Evolutionary conservation across 2,113 vertebrate species (phyloP).

Genomic region (Natator depressus): DNA sequence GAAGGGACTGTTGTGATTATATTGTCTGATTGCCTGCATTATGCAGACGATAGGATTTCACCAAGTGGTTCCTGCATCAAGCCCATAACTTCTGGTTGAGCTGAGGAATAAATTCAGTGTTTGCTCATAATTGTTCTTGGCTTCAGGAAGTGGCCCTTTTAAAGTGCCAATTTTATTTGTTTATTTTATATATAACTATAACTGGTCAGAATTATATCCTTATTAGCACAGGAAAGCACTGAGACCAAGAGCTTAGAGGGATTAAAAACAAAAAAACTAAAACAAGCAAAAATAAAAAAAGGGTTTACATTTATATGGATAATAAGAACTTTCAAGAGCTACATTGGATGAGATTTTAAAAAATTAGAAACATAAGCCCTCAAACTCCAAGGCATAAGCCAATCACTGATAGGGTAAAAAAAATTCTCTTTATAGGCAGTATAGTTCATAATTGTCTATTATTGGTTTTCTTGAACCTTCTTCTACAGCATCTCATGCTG

Average conservation of each 20-base stretch:
- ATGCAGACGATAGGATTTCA: background rate
- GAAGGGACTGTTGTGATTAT: background rate
- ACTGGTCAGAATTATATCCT: background rate
- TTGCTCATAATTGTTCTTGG: background rate
- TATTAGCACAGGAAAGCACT: background rate
- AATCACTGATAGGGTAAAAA: background rate
- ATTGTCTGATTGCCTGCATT: background rate
- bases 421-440: rapidly evolving
- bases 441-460: background rate
- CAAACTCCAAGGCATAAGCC: rapidly evolving
- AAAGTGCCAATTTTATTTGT: background rate
- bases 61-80: background rate
- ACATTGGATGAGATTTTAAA: background rate
- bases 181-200: background rate
- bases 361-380: background rate
- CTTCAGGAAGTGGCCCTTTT: background rate
- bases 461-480: background rate
- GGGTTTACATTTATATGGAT: background rate
- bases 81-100: background rate
- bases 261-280: background rate
- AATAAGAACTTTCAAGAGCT: background rate
- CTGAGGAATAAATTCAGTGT: background rate
- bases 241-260: background rate
- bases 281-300: background rate
- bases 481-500: background rate